phyloP scores from a whole-genome alignment of 1,140 invertebrate genomes.

The Leptestheria dahalacensis region DNA sequence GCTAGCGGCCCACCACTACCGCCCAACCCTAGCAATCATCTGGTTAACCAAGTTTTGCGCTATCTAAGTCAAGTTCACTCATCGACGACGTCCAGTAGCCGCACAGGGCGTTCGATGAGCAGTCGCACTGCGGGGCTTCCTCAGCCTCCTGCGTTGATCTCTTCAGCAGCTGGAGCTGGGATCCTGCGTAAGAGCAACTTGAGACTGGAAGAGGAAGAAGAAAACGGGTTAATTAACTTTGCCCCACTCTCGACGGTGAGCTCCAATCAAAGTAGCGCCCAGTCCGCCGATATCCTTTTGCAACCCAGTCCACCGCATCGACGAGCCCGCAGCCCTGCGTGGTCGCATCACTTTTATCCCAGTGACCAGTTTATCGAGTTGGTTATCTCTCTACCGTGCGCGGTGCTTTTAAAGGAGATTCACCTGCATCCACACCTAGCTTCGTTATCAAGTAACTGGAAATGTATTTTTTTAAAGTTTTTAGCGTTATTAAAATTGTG shows the following conservation, averaged over 20 bases:
- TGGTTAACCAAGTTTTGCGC: constrained; percentile 1
- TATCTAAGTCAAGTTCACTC: background rate
- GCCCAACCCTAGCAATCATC: background rate
- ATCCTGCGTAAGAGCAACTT: background rate
- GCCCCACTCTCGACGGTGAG: constrained; percentile 67
- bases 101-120: background rate
- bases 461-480: background rate
- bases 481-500: background rate
- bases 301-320: constrained; percentile 54
- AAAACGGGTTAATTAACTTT: constrained; percentile 64
- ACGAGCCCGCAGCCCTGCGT: constrained; percentile 66
- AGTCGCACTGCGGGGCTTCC: no score
- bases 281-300: constrained; percentile 71
- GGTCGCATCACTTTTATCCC: constrained; percentile 85
- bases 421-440: constrained; percentile 74
- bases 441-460: constrained; percentile 49
- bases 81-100: background rate
- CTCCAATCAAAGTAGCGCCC: constrained; percentile 66
- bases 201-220: constrained; percentile 20
- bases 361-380: constrained; percentile 76
- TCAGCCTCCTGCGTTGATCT: background rate
- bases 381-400: constrained; percentile 69
- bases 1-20: background rate
- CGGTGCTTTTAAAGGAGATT: constrained; percentile 73
- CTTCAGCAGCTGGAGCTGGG: background rate